phyloP scores from a whole-genome alignment of 2,113 vertebrate genomes.

The Potamarius usumacintae region DNA sequence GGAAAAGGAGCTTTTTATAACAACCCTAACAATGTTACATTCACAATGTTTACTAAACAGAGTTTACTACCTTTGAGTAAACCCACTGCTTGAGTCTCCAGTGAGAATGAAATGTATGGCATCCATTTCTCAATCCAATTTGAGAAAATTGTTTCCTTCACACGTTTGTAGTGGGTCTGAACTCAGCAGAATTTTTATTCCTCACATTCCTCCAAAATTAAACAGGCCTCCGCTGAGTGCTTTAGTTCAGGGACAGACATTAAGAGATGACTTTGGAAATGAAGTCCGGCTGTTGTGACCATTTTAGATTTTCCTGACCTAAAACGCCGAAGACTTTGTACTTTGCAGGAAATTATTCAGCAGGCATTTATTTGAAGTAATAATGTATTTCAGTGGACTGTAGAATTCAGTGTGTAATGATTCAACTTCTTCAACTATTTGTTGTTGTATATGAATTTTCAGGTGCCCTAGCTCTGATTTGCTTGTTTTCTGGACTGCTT shows the following conservation, averaged over 20 bases:
- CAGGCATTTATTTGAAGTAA: background rate
- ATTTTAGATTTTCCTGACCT: background rate
- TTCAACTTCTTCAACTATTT: background rate
- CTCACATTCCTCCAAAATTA: background rate
- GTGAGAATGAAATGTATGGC: background rate
- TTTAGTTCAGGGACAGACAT: background rate
- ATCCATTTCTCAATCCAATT: background rate
- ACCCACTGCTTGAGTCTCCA: background rate
- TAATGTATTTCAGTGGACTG: background rate
- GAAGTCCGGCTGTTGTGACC: background rate
- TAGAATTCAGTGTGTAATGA: background rate
- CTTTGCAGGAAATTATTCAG: background rate
- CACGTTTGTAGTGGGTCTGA: background rate
- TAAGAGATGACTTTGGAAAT: background rate
- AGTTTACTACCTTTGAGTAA: background rate
- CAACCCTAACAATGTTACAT: background rate
- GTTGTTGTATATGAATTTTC: background rate
- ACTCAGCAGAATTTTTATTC: background rate
- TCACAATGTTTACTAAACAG: no score
- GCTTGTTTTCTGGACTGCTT: background rate
- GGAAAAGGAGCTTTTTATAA: background rate
- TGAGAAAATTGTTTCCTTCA: background rate
- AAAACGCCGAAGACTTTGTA: background rate
- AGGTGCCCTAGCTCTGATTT: background rate
- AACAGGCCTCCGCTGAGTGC: constrained; percentile 3